These are phyloP conservation scores for Uloborus diversus DNA, from an alignment of 1,140 invertebrate genomes.

Conservation along the genomic window DNA sequence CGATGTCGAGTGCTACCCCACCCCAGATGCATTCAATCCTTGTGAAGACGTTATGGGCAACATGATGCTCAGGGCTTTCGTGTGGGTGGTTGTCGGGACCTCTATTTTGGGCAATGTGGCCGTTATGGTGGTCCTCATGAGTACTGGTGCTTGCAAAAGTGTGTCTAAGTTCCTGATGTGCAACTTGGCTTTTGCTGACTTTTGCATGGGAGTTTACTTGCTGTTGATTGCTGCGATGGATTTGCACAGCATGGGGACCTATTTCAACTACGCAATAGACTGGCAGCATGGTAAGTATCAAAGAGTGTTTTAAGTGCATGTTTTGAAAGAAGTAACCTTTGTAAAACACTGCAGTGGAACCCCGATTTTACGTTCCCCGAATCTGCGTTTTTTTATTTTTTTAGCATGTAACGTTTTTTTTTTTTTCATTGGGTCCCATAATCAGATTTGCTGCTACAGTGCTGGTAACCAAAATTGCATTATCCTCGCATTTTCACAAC, in stretches of 20 bases:
- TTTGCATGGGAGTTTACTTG: constrained; percentile 86
- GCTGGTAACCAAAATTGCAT: too few species aligned
- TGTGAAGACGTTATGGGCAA: constrained; percentile 92
- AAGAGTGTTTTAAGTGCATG: too few species aligned
- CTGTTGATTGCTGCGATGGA: constrained; percentile 84
- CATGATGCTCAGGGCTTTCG: constrained; percentile 76
- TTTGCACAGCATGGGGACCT: constrained; percentile 80
- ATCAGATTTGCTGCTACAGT: too few species aligned
- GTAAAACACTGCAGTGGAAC: too few species aligned
- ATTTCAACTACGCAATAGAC: constrained; percentile 88
- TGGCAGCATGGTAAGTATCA: constrained; percentile 76
- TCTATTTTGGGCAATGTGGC: constrained; percentile 79
- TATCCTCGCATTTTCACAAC: too few species aligned
- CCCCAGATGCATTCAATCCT: constrained; percentile 86
- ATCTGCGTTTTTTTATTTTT: too few species aligned
- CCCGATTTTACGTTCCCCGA: too few species aligned
- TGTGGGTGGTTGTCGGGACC: constrained; percentile 81
- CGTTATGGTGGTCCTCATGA: constrained; percentile 79
- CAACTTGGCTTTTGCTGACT: constrained; percentile 86
- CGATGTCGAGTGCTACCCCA: constrained; percentile 77
- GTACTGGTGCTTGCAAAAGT: constrained; percentile 71
- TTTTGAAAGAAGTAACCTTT: too few species aligned
- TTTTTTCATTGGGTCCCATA: too few species aligned
- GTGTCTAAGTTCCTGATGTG: constrained; percentile 88
- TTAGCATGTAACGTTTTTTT: too few species aligned